Evolutionary conservation across 2,888 invertebrate genomes (phyloP).

Genomic region (Rhodophaea formosa): DNA sequence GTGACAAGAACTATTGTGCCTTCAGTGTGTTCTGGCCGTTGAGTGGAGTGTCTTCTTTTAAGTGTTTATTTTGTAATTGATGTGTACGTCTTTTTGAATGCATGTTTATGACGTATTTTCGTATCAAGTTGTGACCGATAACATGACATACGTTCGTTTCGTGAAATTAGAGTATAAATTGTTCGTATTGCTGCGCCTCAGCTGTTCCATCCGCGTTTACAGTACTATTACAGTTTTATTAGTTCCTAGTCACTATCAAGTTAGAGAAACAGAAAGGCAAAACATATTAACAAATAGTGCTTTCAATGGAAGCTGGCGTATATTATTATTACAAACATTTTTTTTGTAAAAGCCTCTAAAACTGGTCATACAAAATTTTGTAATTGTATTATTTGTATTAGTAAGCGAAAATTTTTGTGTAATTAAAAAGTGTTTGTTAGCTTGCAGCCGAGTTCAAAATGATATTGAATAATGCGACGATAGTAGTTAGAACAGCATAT

Average conservation of each 20-base stretch:
- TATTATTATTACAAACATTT: no score
- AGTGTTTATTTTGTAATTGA: conserved; percentile 34
- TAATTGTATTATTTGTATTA: no score
- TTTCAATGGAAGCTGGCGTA: no score
- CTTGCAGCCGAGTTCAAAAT: no score
- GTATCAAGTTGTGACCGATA: conserved; percentile 6
- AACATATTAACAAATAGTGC: neutral
- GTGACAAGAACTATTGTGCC: conserved; percentile 42
- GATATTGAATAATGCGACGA: no score
- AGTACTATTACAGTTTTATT: conserved; percentile 2
- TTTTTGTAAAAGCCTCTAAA: no score
- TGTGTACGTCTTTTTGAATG: conserved; percentile 28
- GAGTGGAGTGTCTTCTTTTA: conserved; percentile 34
- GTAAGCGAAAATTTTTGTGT: no score
- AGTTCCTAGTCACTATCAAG: conserved; percentile 6
- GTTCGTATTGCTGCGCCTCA: neutral
- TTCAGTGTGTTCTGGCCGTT: conserved; percentile 42
- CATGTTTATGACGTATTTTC: conserved; percentile 24
- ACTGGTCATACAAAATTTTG: no score
- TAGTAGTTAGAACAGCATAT: no score
- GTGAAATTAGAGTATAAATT: conserved; percentile 6
- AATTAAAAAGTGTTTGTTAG: no score
- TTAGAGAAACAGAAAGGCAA: neutral
- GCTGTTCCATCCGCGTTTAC: conserved; percentile 1
- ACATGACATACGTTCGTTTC: conserved; percentile 23